phyloP scores from a whole-genome alignment of 2,113 vertebrate genomes.

The Crocuta crocuta region DNA sequence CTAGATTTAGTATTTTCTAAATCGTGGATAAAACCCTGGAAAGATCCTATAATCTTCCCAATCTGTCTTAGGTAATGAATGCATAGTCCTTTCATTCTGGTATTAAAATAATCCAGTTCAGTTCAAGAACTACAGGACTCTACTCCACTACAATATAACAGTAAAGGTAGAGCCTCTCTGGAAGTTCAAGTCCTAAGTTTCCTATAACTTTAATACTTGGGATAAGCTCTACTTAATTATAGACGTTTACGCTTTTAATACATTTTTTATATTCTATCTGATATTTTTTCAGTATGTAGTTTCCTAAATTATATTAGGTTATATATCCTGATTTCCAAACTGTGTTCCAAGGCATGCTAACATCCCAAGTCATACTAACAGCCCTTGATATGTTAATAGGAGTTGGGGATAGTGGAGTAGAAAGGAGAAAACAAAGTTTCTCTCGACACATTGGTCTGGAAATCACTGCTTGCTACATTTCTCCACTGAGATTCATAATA shows the following conservation, averaged over 20 bases:
- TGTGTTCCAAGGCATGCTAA: neutral
- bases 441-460: neutral
- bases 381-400: neutral
- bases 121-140: neutral
- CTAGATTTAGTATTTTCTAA: neutral
- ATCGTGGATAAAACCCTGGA: neutral
- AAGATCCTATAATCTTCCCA: neutral
- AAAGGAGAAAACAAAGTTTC: neutral
- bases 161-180: neutral
- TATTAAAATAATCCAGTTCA: neutral
- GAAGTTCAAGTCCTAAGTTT: neutral
- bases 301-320: neutral
- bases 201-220: neutral
- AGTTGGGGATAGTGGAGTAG: neutral
- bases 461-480: neutral
- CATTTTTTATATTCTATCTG: neutral
- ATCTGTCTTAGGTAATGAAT: neutral
- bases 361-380: neutral
- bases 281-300: neutral
- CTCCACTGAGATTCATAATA: neutral
- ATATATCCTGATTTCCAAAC: neutral
- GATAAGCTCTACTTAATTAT: neutral
- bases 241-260: neutral
- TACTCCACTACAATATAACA: neutral
- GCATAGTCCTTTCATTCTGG: neutral